Percentiles rank a stretch among this genome's conserved stretches.
Evolutionary conservation across 2,888 invertebrate genomes (phyloP).

Genomic region (Xylophagus ater): DNA sequence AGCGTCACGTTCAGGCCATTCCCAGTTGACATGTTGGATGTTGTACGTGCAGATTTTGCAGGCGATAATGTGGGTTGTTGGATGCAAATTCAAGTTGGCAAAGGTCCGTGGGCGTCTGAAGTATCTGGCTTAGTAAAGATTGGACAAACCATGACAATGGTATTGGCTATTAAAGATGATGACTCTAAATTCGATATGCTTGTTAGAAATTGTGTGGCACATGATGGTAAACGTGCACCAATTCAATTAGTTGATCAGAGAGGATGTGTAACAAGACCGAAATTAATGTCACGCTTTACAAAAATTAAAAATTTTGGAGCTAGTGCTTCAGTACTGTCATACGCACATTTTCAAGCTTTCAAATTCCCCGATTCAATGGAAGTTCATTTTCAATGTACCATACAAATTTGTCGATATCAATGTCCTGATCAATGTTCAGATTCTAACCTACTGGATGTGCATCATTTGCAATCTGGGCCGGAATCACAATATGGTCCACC

Average conservation of each 20-base stretch:
- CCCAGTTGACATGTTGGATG: slow-evolving; percentile 91
- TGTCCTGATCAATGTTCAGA: slow-evolving; percentile 88
- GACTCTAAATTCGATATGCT: slow-evolving; percentile 93
- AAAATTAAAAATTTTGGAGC: slow-evolving; percentile 94
- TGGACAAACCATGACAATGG: slow-evolving; percentile 95
- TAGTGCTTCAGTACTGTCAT: slow-evolving; percentile 80
- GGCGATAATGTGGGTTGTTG: slow-evolving; percentile 93
- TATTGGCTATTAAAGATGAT: slow-evolving; percentile 87
- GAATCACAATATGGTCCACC: slow-evolving; percentile 61
- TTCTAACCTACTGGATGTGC: slow-evolving; percentile 46
- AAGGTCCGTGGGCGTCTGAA: slow-evolving; percentile 92
- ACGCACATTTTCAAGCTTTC: slow-evolving; percentile 90
- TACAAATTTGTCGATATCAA: slow-evolving; percentile 85
- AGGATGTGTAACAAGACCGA: slow-evolving; percentile 84
- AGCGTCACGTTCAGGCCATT: slow-evolving; percentile 89
- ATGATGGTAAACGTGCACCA: slow-evolving; percentile 86
- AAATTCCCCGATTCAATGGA: slow-evolving; percentile 96
- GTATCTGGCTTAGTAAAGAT: slow-evolving; percentile 90
- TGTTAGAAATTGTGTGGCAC: slow-evolving; percentile 87
- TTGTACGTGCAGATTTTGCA: slow-evolving; percentile 88
- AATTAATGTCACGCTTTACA: slow-evolving; percentile 85
- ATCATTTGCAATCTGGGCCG: slow-evolving; percentile 43
- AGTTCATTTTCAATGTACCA: slow-evolving; percentile 90
- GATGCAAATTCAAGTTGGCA: slow-evolving; percentile 96
- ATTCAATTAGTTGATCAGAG: slow-evolving; percentile 87